phyloP scores from a whole-genome alignment of 2,113 vertebrate genomes.

The Eidolon helvum region DNA sequence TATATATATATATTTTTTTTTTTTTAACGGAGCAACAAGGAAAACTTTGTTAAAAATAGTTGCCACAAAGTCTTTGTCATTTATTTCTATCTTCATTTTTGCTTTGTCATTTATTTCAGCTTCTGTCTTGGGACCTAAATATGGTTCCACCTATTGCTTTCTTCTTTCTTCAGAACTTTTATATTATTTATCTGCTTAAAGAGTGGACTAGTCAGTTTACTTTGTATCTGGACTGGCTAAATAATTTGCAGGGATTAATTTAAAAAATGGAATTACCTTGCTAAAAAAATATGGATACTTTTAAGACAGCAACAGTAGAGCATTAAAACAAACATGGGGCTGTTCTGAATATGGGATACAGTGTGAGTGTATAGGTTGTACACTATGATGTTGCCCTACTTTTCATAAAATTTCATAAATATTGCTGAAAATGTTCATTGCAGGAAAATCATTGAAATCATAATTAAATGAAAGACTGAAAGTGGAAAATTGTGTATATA shows the following conservation, averaged over 20 bases:
- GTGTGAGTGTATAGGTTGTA: not conserved
- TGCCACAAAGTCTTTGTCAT: not conserved
- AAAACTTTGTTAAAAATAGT: constrained; percentile 6
- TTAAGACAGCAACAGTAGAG: not conserved
- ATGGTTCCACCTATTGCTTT: not conserved
- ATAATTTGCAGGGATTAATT: not conserved
- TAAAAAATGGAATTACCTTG: not conserved
- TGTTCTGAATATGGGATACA: not conserved
- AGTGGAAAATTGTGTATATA: not conserved
- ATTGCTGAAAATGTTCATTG: not conserved
- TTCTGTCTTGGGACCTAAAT: constrained; percentile 12
- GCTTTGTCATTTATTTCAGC: constrained; percentile 1
- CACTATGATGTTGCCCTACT: not conserved
- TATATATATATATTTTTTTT: no score
- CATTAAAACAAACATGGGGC: not conserved
- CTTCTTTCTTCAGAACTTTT: not conserved
- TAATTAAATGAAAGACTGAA: not conserved
- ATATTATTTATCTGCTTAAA: constrained; percentile 19
- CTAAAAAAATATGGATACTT: not conserved
- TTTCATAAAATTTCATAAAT: constrained; percentile 8
- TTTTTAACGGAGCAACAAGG: not conserved
- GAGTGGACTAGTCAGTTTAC: not conserved
- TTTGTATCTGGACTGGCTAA: not conserved
- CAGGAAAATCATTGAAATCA: not conserved
- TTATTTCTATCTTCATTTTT: not conserved